Evolutionary conservation across 30 jellyfish, hydroid and myxozoan species (phyloP), one percentile per base, ranked within the genome.

Genomic region (Cassiopea andromeda): DNA sequence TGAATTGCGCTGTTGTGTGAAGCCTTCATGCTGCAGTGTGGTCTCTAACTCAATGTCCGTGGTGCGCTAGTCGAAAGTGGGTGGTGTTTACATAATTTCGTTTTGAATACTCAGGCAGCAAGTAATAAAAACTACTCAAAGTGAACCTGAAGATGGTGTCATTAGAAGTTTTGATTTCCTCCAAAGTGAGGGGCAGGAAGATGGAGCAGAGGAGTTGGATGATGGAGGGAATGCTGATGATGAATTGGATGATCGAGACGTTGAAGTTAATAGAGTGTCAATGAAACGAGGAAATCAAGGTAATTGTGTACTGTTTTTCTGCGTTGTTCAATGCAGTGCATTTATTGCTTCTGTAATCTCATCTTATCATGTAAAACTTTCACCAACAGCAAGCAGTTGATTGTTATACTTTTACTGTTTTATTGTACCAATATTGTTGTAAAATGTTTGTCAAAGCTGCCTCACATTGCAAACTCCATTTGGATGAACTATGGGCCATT

Each of bases 171-270:
- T 89, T 76, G 85, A 74, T 57, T 89, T 81, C 89, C 85, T 89
- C 19, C 81, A 89, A 46, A 69, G 90, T 14, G 92, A 81, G 27
- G 79, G 92, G 60, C 83, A 80, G 7, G 97, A 89, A 58, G 96
- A 80, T 12, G 92, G 60, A 14, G 92, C 71, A 54, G 92, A 87
- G 70, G 94, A 89, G 73, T 46, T 75, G 38, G 97, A 89, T 76
- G 97, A 89, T 81, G 97, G 89, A 1, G 97, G 97, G 16, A 89
- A 89, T 89, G 97, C 97, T 12, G 97, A 89, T 81, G 97, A 89
- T 74, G 97, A 89, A 75, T 72, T 89, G 73, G 97, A 89, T 60
- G 97, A 89, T 17, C 70, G 87, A 81, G 97, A 89, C 7, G 83
- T 77, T 59, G 97, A 89, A 46, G 92, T 19, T 46, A 78, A 50